A percentile compares a stretch with the other conserved stretches of the same genome.
phyloP scores from a whole-genome alignment of 2,113 vertebrate genomes.

The Lophius piscatorius region DNA sequence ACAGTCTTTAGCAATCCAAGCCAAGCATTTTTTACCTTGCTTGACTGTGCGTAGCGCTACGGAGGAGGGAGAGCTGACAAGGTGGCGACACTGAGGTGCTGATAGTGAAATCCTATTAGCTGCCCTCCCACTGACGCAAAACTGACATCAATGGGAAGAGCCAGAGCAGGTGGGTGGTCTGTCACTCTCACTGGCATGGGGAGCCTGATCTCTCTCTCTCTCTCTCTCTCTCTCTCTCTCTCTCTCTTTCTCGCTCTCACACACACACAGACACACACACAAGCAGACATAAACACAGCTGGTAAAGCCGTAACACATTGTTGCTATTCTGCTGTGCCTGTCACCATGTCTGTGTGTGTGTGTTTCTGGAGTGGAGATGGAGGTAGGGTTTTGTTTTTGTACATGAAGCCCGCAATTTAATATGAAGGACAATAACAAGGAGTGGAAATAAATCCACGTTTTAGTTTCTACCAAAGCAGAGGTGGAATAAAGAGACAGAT shows the following conservation, averaged over 20 bases:
- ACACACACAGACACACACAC: slow-evolving; percentile 30
- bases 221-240: slow-evolving; percentile 27
- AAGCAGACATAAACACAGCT: slow-evolving; percentile 32
- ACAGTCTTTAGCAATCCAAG: slow-evolving; percentile 25
- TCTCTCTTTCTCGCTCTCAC: background rate
- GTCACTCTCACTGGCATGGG: slow-evolving; percentile 65
- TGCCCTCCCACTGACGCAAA: slow-evolving; percentile 68
- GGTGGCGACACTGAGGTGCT: slow-evolving; percentile 65
- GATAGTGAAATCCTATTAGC: slow-evolving; percentile 79
- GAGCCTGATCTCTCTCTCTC: slow-evolving; percentile 41
- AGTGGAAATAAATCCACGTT: slow-evolving; percentile 50
- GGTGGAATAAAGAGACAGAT: slow-evolving; percentile 50
- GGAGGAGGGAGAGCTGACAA: slow-evolving; percentile 72
- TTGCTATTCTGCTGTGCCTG: slow-evolving; percentile 43
- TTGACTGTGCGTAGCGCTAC: slow-evolving; percentile 44
- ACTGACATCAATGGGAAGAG: slow-evolving; percentile 67
- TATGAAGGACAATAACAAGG: slow-evolving; percentile 49
- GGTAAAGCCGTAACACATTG: slow-evolving; percentile 20
- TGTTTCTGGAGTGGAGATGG: slow-evolving; percentile 8
- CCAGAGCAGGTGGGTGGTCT: slow-evolving; percentile 76
- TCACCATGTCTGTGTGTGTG: slow-evolving; percentile 37
- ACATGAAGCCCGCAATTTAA: slow-evolving; percentile 36
- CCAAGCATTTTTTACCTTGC: slow-evolving; percentile 45
- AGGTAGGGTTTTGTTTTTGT: too few relatives aligned
- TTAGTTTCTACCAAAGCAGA: slow-evolving; percentile 46